Evolutionary conservation across 2,113 vertebrate species (phyloP), one percentile per base, ranked within the genome.

Genomic region (Actinemys pallida): DNA sequence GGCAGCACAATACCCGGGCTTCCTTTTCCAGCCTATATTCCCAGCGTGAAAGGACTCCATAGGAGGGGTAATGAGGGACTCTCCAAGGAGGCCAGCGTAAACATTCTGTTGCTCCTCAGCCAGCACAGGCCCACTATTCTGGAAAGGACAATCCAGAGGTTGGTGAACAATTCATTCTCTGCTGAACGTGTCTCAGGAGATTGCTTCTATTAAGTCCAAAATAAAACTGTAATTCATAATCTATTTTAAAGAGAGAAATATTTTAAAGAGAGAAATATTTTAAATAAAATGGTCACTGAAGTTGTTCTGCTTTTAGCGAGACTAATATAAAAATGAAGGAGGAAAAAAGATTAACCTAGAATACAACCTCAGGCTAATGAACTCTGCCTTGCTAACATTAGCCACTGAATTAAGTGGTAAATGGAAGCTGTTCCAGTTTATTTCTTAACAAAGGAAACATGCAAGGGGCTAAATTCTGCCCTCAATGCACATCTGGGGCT

Each of bases 91-190:
- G 79, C 1, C 0, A 93, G 81, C 0, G 0, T 54, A 45, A 95
- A 95, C 85, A 65, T 5, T 86, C 47, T 47, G 45, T 53, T 62
- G n/a, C n/a, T 72, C 16, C 9, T 72, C n/a, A 47, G 42, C 90
- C 86, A 93, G 84, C 59, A 90, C 65, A 92, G 69, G 72, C 80
- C 93, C 93, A 45, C 86, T 80, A 92, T 69, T 72, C n/a, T 39
- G 65, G 9, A 72, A 72, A 86, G 84, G 92, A 90, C 95, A 91
- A 95, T 91, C 95, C 39, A 95, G 56, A 75, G 83, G 88, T 86
- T 47, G 75, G 42, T 39, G 25, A 95, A 86, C 91, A 79, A 96
- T n/a, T 92, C 92, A 95, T 95, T 96, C 17, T 27, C 56, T 80
- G 76, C 89, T 82, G 0, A 1, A 86, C 54, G 85, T 88, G 54